phyloP scores from a whole-genome alignment of 2,888 invertebrate species.

The Listrodromus nycthemerus region DNA sequence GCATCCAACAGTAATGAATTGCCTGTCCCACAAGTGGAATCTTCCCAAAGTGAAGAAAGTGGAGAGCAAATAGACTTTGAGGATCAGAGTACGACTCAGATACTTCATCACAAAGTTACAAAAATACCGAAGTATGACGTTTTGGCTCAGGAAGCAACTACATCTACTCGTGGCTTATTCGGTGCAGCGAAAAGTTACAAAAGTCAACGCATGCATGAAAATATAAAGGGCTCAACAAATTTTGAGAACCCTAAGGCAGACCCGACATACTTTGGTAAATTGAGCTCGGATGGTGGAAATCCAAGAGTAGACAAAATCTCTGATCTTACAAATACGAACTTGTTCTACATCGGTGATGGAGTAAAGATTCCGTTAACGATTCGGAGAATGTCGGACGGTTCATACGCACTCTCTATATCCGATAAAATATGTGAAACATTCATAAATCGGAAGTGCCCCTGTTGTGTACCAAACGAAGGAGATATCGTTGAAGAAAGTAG shows the following conservation, averaged over 20 bases:
- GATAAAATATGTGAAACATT: conserved; percentile 75
- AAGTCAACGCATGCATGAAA: not conserved
- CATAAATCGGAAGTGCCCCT: conserved; percentile 75
- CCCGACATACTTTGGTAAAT: conserved; percentile 63
- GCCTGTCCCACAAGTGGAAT: not conserved
- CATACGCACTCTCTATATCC: conserved; percentile 77
- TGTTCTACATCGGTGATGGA: conserved; percentile 79
- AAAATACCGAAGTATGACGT: not conserved
- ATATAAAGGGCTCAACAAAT: not conserved
- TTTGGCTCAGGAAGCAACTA: not conserved
- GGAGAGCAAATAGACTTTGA: not conserved
- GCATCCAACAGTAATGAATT: conserved; percentile 4
- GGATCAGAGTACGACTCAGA: not conserved
- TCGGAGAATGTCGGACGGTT: conserved; percentile 75
- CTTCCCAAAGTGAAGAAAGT: not conserved
- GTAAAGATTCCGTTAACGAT: conserved; percentile 79
- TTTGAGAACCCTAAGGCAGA: conserved; percentile 22
- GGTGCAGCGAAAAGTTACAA: conserved; percentile 9
- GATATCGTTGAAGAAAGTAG: conserved; percentile 54
- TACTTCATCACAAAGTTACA: not conserved
- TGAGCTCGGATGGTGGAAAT: conserved; percentile 34
- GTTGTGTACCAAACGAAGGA: conserved; percentile 72
- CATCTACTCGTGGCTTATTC: not conserved
- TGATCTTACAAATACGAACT: conserved; percentile 70
- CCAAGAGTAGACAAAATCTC: conserved; percentile 24